phyloP scores from a whole-genome alignment of 2,888 invertebrate genomes.

The Ormyrus nitidulus region DNA sequence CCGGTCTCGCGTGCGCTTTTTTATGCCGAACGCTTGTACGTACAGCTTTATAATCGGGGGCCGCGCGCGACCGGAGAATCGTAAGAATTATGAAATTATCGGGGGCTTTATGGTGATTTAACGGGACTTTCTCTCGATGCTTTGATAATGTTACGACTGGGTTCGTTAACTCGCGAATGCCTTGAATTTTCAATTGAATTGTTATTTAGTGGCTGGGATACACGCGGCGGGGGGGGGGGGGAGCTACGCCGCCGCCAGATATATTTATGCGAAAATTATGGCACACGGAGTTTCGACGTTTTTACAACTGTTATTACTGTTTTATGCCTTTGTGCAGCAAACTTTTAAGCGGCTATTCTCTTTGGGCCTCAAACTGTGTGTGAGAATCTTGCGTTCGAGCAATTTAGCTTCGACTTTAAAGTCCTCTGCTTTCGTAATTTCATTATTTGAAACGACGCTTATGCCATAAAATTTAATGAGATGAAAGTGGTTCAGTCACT shows the following conservation, averaged over 20 bases:
- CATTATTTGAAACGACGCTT: too few species aligned
- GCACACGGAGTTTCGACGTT: neutral
- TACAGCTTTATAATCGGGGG: constrained; percentile 15
- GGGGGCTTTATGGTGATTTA: constrained; percentile 5
- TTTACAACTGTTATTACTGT: constrained; percentile 8
- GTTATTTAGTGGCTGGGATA: constrained; percentile 5
- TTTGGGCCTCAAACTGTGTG: too few species aligned
- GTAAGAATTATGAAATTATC: constrained; percentile 28
- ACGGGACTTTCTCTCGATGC: constrained; percentile 15
- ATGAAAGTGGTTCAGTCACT: too few species aligned
- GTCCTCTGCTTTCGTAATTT: too few species aligned
- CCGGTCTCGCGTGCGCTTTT: neutral
- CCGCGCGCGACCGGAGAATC: neutral
- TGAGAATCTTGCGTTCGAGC: too few species aligned
- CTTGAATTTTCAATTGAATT: constrained; percentile 20
- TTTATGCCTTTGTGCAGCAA: too few species aligned
- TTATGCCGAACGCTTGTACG: neutral
- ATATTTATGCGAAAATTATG: neutral
- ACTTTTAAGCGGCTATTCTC: too few species aligned
- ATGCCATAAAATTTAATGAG: too few species aligned
- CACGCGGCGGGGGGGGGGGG: neutral
- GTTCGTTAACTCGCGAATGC: neutral
- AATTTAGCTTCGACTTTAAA: too few species aligned
- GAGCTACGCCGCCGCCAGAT: neutral
- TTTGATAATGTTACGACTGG: constrained; percentile 3